Evolutionary conservation across 1,140 invertebrate genomes (phyloP).

Genomic region (Brachionus sp.): DNA sequence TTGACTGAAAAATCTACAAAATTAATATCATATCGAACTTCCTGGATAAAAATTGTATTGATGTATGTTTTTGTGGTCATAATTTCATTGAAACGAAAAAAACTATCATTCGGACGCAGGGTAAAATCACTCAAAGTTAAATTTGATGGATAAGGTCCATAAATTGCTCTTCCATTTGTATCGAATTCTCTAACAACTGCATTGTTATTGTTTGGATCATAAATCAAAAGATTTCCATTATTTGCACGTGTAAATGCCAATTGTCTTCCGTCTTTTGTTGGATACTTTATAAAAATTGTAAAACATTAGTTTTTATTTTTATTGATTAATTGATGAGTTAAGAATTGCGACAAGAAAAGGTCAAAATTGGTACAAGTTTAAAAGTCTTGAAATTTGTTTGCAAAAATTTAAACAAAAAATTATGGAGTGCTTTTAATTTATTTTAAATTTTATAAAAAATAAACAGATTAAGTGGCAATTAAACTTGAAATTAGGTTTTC

Average conservation of each 20-base stretch:
- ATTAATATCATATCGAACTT: background rate
- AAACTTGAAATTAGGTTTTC: too few species aligned
- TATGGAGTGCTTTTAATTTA: too few species aligned
- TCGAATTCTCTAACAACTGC: background rate
- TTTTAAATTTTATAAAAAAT: too few species aligned
- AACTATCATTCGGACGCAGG: background rate
- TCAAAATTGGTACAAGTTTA: too few species aligned
- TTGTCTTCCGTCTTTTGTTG: background rate
- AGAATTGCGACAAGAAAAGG: too few species aligned
- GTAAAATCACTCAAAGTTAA: background rate
- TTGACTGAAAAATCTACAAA: background rate
- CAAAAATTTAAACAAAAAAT: too few species aligned
- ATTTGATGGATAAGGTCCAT: background rate
- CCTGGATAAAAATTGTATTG: background rate
- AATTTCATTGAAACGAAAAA: background rate
- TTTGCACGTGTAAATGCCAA: background rate
- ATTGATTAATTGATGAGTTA: too few species aligned
- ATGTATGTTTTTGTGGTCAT: background rate
- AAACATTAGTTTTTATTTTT: too few species aligned
- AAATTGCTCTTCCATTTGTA: background rate
- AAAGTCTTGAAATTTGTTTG: too few species aligned
- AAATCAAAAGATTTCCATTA: slow-evolving; percentile 17
- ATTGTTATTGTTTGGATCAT: slow-evolving; percentile 17
- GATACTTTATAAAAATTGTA: background rate
- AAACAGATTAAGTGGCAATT: too few species aligned